Percentiles rank a stretch among this genome's conserved stretches.
These are phyloP conservation scores for Silvanus unidentatus DNA, from an alignment of 2,888 invertebrate species.

Conservation along the genomic window DNA sequence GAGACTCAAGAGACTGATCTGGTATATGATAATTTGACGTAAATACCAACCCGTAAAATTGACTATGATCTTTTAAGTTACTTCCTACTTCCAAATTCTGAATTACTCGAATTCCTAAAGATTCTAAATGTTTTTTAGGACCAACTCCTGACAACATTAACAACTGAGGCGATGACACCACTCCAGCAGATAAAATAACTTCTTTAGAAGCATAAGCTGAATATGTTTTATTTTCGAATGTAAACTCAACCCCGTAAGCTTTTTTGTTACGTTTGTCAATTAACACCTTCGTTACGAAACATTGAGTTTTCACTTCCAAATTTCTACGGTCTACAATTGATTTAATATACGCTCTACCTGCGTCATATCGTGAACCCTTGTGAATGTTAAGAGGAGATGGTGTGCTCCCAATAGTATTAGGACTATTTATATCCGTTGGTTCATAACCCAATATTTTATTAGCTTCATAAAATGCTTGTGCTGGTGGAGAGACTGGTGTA, in stretches of 20 bases:
- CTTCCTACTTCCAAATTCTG: constrained; percentile 66
- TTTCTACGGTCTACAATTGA: constrained; percentile 59
- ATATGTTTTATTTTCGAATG: constrained; percentile 31
- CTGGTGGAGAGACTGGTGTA: not conserved
- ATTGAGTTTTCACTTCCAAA: constrained; percentile 61
- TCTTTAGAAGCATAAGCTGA: constrained; percentile 58
- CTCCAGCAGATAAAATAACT: constrained; percentile 70
- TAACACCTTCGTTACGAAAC: constrained; percentile 49
- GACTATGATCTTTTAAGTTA: constrained; percentile 48
- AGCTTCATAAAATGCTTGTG: not conserved
- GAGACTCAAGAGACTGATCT: not conserved
- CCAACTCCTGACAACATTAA: constrained; percentile 78
- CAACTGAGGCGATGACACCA: constrained; percentile 75
- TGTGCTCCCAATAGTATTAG: constrained; percentile 54
- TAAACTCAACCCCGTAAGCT: not conserved
- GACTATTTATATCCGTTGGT: constrained; percentile 17
- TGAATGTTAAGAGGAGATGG: constrained; percentile 61
- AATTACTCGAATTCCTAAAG: constrained; percentile 54
- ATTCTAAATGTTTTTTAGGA: constrained; percentile 54
- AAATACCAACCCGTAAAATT: not conserved
- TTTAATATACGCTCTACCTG: constrained; percentile 67
- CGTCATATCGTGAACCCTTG: constrained; percentile 66
- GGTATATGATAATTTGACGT: not conserved
- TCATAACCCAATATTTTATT: constrained; percentile 4
- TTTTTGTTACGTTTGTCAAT: constrained; percentile 11